A percentile compares a stretch with the other conserved stretches of the same genome.
phyloP scores from a whole-genome alignment of 2,113 vertebrate species.

The Hirundichthys speculiger region DNA sequence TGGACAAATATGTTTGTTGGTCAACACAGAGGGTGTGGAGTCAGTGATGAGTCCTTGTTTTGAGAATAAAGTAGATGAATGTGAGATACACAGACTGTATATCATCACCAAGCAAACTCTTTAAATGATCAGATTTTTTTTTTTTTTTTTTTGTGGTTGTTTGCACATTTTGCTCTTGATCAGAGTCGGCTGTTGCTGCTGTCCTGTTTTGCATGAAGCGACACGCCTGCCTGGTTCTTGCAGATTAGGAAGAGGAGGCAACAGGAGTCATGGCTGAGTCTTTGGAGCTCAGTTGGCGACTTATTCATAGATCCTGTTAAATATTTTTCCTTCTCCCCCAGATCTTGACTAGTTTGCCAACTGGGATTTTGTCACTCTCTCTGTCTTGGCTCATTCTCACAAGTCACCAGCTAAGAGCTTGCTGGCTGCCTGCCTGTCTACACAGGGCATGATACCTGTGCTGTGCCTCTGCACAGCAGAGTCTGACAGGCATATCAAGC shows the following conservation, averaged over 20 bases:
- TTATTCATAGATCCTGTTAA: constrained; percentile 60
- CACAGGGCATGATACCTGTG: constrained; percentile 31
- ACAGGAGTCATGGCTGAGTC: constrained; percentile 14
- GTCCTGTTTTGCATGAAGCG: constrained; percentile 47
- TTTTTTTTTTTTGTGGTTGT: background rate
- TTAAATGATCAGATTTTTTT: constrained; percentile 1
- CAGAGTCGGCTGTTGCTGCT: constrained; percentile 10
- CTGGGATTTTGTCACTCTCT: constrained; percentile 52
- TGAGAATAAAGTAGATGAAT: constrained; percentile 8
- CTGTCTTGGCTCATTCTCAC: constrained; percentile 44
- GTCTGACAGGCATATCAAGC: constrained; percentile 21
- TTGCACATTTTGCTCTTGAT: constrained; percentile 15
- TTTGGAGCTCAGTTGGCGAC: constrained; percentile 42
- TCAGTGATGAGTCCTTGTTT: constrained; percentile 25
- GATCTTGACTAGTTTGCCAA: constrained; percentile 61
- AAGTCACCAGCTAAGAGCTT: constrained; percentile 11
- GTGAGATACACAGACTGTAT: background rate
- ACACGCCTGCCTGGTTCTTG: constrained; percentile 32
- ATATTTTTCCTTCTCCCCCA: constrained; percentile 27
- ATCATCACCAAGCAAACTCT: background rate
- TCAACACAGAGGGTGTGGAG: constrained; percentile 28
- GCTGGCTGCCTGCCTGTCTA: constrained; percentile 37
- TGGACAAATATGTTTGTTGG: constrained; percentile 70
- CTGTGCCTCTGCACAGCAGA: constrained; percentile 10
- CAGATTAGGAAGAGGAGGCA: constrained; percentile 38